These are phyloP conservation scores for Ophion ellenae DNA, from an alignment of 2,888 invertebrate genomes.

Conservation along the genomic window DNA sequence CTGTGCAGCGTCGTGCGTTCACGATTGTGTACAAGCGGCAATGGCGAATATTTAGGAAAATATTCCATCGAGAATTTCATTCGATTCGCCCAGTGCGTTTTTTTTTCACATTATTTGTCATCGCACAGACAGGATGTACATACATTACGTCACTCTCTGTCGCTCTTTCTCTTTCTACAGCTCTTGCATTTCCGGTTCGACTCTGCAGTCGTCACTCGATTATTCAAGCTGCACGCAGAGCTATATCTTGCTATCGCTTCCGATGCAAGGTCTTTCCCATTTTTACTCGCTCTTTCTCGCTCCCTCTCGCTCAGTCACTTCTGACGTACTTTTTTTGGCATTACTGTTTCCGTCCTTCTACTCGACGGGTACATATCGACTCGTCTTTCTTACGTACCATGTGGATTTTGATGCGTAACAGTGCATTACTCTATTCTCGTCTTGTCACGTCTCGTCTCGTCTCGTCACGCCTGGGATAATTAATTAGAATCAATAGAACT, in stretches of 20 bases:
- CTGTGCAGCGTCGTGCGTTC: background rate
- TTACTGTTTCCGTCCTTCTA: slow-evolving; percentile 7
- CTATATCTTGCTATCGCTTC: slow-evolving; percentile 37
- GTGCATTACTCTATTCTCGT: slow-evolving; percentile 34
- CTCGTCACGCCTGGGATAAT: slow-evolving; percentile 4
- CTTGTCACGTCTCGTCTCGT: slow-evolving; percentile 24
- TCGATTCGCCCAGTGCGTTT: background rate
- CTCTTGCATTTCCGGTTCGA: slow-evolving; percentile 10
- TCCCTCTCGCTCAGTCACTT: slow-evolving; percentile 7
- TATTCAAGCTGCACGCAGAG: slow-evolving; percentile 45
- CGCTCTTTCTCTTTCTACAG: background rate
- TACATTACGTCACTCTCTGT: slow-evolving; percentile 1
- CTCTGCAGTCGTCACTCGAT: slow-evolving; percentile 52
- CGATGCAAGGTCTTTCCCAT: slow-evolving; percentile 10
- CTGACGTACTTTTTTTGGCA: slow-evolving; percentile 26
- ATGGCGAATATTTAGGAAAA: background rate
- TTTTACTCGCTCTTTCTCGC: background rate
- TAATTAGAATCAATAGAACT: background rate
- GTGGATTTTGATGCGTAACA: slow-evolving; percentile 16
- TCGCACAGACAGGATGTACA: background rate
- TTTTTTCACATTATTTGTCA: slow-evolving; percentile 9
- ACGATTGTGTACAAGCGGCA: background rate
- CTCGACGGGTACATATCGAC: slow-evolving; percentile 36
- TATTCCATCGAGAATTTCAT: background rate
- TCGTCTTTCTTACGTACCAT: slow-evolving; percentile 41